These are phyloP conservation scores for Blastobasis lacticolella DNA, from an alignment of 2,888 invertebrate genomes.

Conservation along the genomic window DNA sequence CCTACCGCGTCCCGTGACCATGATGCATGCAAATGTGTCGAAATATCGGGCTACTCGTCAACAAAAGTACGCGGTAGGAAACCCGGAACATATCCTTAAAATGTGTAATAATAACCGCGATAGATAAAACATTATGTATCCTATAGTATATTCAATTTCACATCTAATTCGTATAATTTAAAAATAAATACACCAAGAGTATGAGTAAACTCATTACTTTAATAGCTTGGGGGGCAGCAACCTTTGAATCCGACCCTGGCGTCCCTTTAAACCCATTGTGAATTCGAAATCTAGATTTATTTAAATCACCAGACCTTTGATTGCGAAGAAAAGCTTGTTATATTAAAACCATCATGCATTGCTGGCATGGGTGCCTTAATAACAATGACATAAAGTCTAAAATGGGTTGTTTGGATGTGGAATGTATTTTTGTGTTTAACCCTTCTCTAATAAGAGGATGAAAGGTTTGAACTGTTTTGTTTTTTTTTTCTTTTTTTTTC, in stretches of 20 bases:
- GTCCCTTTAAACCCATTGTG: constrained; percentile 46
- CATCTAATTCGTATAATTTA: no score
- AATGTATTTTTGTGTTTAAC: constrained; percentile 28
- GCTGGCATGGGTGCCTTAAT: constrained; percentile 13
- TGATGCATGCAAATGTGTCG: no score
- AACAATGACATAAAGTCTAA: constrained; percentile 21
- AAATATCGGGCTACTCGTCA: no score
- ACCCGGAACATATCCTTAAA: no score
- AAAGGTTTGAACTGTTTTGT: constrained; percentile 60
- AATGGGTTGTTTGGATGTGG: constrained; percentile 18
- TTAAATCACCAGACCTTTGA: constrained; percentile 64
- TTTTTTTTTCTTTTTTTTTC: constrained; percentile 55
- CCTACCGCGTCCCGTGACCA: no score
- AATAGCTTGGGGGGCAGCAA: no score
- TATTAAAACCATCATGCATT: constrained; percentile 22
- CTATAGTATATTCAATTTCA: no score
- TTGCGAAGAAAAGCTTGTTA: constrained; percentile 59
- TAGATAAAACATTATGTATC: no score
- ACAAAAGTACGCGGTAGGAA: no score
- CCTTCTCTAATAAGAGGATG: constrained; percentile 66
- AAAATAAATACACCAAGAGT: no score
- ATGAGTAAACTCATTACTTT: no score
- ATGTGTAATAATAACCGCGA: no score
- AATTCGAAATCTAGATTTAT: constrained; percentile 61
- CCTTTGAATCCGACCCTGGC: constrained; percentile 3